These are phyloP conservation scores for Eidolon helvum DNA, from an alignment of 2,113 vertebrate species.

Conservation along the genomic window DNA sequence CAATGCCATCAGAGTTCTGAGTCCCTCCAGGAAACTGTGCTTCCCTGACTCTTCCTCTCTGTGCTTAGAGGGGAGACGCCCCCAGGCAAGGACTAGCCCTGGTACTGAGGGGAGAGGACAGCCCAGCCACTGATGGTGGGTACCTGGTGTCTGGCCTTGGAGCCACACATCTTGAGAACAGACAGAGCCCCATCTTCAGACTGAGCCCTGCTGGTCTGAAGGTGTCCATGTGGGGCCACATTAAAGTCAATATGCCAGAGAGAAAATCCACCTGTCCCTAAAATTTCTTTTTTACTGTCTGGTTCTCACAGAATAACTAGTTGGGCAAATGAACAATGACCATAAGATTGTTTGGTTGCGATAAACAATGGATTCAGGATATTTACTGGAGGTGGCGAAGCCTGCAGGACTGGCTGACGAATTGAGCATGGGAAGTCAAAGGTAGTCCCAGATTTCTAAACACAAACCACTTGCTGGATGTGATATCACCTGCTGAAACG, in stretches of 20 bases:
- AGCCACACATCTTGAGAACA: neutral
- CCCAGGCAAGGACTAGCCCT: neutral
- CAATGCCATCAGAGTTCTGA: neutral
- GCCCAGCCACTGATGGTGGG: neutral
- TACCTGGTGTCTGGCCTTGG: neutral
- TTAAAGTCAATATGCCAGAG: neutral
- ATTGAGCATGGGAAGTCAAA: neutral
- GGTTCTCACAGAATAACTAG: neutral
- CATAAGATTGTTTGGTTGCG: neutral
- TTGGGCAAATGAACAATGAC: neutral
- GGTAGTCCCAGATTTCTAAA: neutral
- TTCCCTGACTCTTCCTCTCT: neutral
- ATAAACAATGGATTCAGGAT: neutral
- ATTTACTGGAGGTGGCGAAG: neutral
- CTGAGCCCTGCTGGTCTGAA: neutral
- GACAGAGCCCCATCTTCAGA: neutral
- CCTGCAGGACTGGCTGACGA: neutral
- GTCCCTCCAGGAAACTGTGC: neutral
- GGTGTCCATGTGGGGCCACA: rapidly evolving
- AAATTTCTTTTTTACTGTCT: neutral
- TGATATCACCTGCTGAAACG: rapidly evolving
- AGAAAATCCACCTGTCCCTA: neutral
- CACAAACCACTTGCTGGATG: neutral
- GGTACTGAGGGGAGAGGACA: neutral
- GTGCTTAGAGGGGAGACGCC: neutral